Conservation (phyloP, 1,140 invertebrate species). For the Bombus turneri region DNA sequence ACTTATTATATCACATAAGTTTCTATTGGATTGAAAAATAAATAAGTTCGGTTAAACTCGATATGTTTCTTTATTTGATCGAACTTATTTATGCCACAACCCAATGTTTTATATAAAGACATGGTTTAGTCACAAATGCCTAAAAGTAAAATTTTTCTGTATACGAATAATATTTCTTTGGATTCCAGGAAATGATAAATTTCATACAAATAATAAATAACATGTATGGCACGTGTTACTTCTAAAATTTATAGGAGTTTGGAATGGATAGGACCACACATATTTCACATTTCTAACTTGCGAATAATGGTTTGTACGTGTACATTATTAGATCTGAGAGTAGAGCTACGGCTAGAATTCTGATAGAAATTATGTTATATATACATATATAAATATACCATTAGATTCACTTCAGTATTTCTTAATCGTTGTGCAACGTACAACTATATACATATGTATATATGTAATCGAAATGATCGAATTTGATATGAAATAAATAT, state of each 20-base stretch:
- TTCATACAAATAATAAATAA: background rate
- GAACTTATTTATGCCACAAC: too few relatives aligned
- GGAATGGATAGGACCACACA: background rate
- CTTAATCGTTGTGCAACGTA: background rate
- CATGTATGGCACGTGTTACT: background rate
- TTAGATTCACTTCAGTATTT: background rate
- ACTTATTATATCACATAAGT: background rate
- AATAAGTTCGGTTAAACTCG: too few relatives aligned
- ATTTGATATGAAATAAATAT: conserved; percentile 15
- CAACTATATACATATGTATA: background rate
- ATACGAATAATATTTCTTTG: background rate
- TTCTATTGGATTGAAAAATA: too few relatives aligned
- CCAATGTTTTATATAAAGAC: too few relatives aligned
- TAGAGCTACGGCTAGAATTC: background rate
- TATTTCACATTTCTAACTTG: conserved; percentile 1
- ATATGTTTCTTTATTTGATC: too few relatives aligned
- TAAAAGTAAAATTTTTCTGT: background rate
- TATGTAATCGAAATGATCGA: background rate
- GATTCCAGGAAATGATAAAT: background rate
- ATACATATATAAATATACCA: background rate
- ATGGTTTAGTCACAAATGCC: too few relatives aligned
- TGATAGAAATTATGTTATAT: background rate
- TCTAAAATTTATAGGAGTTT: background rate
- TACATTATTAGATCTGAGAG: background rate
- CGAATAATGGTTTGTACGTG: conserved; percentile 5